Percentiles rank a stretch among this genome's conserved stretches.
Evolutionary conservation across 1,140 invertebrate genomes (phyloP).

Genomic region (Pemphigus obesinymphae): DNA sequence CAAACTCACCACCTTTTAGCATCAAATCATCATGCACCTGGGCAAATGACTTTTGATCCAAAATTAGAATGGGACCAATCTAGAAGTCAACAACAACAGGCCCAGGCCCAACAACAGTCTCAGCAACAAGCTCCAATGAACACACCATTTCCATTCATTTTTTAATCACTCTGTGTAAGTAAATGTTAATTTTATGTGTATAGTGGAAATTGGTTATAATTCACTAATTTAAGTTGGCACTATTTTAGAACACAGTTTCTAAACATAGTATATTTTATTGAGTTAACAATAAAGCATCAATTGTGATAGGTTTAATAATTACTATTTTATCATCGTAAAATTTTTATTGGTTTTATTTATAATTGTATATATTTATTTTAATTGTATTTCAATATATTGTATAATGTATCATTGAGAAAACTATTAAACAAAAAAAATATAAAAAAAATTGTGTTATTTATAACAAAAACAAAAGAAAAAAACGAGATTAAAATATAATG

Average conservation of each 20-base stretch:
- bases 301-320: background rate
- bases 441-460: background rate
- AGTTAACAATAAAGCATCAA: background rate
- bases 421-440: background rate
- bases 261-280: background rate
- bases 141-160: conserved; percentile 34
- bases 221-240: background rate
- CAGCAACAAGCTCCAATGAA: conserved; percentile 32
- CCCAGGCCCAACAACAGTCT: conserved; percentile 27
- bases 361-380: background rate
- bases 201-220: background rate
- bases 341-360: background rate
- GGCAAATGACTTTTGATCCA: conserved; percentile 28
- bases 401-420: background rate
- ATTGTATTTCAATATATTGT: background rate
- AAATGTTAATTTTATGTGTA: background rate
- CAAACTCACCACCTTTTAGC: conserved; percentile 24
- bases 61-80: conserved; percentile 38
- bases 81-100: conserved; percentile 19
- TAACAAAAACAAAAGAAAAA: background rate
- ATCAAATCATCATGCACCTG: conserved; percentile 13
- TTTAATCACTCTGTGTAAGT: conserved; percentile 17
- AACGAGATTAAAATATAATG: no score
- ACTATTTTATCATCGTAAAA: background rate
- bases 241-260: background rate